Evolutionary conservation across 1,140 invertebrate genomes (phyloP).

Genomic region (Diplogasteroides magnus): DNA sequence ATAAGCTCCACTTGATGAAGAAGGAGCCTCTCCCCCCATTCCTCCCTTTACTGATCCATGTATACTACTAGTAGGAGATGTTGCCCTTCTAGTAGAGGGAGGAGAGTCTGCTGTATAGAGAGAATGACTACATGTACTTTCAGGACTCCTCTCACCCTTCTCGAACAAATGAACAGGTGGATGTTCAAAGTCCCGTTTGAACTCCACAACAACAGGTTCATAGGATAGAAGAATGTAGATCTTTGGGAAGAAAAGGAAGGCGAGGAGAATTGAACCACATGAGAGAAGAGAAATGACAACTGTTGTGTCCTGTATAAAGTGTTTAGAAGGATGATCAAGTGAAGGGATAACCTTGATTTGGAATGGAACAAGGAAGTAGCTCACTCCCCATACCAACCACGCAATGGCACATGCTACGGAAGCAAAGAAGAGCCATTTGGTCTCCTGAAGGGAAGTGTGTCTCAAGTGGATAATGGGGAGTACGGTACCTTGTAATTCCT

Average conservation of each 20-base stretch:
- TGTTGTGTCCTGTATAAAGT: constrained; percentile 36
- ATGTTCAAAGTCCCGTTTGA: constrained; percentile 17
- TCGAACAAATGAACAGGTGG: constrained; percentile 28
- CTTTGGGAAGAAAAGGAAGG: constrained; percentile 50
- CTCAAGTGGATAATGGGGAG: background rate
- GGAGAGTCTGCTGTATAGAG: background rate
- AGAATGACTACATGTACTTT: background rate
- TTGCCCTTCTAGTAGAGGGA: constrained; percentile 19
- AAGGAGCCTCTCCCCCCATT: constrained; percentile 15
- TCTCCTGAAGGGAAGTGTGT: constrained; percentile 29
- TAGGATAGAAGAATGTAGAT: constrained; percentile 52
- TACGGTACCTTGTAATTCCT: constrained; percentile 44
- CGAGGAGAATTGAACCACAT: constrained; percentile 40
- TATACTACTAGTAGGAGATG: constrained; percentile 29
- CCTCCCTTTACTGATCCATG: constrained; percentile 20
- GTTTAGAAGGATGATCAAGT: background rate
- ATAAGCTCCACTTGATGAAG: background rate
- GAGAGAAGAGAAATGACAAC: constrained; percentile 47
- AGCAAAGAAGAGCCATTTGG: constrained; percentile 51
- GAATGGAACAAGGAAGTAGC: constrained; percentile 32
- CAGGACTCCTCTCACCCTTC: constrained; percentile 15
- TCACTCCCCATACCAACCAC: constrained; percentile 37
- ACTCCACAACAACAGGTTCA: constrained; percentile 53
- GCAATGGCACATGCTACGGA: constrained; percentile 38
- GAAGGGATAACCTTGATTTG: constrained; percentile 29